Evolutionary conservation across 1,140 invertebrate genomes (phyloP).

Genomic region (Diorhabda sublineata): DNA sequence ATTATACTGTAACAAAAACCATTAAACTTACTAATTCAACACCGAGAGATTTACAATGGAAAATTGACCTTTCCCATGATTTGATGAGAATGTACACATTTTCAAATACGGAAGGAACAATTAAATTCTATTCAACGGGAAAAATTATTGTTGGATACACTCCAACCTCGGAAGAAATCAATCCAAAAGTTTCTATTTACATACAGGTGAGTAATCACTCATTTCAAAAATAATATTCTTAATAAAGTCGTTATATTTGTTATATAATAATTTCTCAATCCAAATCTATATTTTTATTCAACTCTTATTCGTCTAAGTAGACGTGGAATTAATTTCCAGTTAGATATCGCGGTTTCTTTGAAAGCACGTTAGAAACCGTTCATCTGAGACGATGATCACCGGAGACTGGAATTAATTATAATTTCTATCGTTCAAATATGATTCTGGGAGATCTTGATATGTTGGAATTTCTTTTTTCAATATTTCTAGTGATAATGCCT

Average conservation of each 20-base stretch:
- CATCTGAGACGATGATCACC: too few relatives aligned
- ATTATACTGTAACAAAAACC: slow-evolving; percentile 23
- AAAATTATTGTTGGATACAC: slow-evolving; percentile 29
- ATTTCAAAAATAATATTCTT: too few relatives aligned
- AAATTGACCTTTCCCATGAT: slow-evolving; percentile 24
- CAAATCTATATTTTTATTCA: too few relatives aligned
- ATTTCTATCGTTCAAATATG: too few relatives aligned
- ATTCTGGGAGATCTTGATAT: too few relatives aligned
- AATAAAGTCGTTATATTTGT: too few relatives aligned
- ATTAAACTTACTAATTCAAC: slow-evolving; percentile 33
- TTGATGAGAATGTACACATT: slow-evolving; percentile 26
- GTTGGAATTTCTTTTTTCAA: slow-evolving; percentile 16
- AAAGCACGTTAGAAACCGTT: too few relatives aligned
- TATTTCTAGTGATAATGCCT: neutral
- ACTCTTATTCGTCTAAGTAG: too few relatives aligned
- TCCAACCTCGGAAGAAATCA: slow-evolving; percentile 21
- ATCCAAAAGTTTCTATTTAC: slow-evolving; percentile 26
- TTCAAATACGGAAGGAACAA: slow-evolving; percentile 24
- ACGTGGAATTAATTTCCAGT: too few relatives aligned
- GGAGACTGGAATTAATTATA: too few relatives aligned
- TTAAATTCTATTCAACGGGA: slow-evolving; percentile 23
- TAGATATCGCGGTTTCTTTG: too few relatives aligned
- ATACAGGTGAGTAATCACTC: slow-evolving; percentile 12
- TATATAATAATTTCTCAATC: too few relatives aligned
- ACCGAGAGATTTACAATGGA: slow-evolving; percentile 33